Percentiles rank a stretch among this genome's conserved stretches.
These are phyloP conservation scores for Drosophila subobscura DNA, from an alignment of 1,140 invertebrate genomes.

Conservation along the genomic window DNA sequence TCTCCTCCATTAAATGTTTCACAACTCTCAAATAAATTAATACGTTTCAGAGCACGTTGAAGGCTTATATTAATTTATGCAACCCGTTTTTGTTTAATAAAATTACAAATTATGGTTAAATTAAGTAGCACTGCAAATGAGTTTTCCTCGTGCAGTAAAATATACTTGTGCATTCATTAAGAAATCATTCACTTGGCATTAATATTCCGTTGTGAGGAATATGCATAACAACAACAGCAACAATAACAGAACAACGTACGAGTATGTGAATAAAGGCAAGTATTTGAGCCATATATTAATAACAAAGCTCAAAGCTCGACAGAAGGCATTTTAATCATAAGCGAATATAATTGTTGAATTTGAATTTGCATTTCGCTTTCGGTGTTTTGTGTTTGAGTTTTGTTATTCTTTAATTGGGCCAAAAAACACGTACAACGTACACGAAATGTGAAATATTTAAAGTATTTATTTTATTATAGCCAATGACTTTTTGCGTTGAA, in stretches of 20 bases:
- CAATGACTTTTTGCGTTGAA: slow-evolving; percentile 14
- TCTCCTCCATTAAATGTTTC: background rate
- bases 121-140: slow-evolving; percentile 38
- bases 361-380: slow-evolving; percentile 34
- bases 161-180: slow-evolving; percentile 47
- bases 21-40: slow-evolving; percentile 7
- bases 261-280: slow-evolving; percentile 18
- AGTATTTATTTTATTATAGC: slow-evolving; percentile 43
- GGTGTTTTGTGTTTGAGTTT: background rate
- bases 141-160: slow-evolving; percentile 44
- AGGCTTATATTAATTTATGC: slow-evolving; percentile 22
- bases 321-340: slow-evolving; percentile 45
- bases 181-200: slow-evolving; percentile 57
- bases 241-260: slow-evolving; percentile 12
- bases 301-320: slow-evolving; percentile 33
- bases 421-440: slow-evolving; percentile 41
- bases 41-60: slow-evolving; percentile 15
- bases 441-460: slow-evolving; percentile 28
- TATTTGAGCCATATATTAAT: slow-evolving; percentile 32
- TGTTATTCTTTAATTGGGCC: slow-evolving; percentile 29
- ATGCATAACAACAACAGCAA: slow-evolving; percentile 8
- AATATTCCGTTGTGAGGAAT: slow-evolving; percentile 22
- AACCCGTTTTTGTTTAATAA: slow-evolving; percentile 28
- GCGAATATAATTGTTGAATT: slow-evolving; percentile 31
- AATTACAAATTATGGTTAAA: slow-evolving; percentile 41